Percentiles rank a stretch among this genome's conserved stretches.
Conservation (phyloP, 2,797 vertebrate species). For the Tarsius wallacei region DNA sequence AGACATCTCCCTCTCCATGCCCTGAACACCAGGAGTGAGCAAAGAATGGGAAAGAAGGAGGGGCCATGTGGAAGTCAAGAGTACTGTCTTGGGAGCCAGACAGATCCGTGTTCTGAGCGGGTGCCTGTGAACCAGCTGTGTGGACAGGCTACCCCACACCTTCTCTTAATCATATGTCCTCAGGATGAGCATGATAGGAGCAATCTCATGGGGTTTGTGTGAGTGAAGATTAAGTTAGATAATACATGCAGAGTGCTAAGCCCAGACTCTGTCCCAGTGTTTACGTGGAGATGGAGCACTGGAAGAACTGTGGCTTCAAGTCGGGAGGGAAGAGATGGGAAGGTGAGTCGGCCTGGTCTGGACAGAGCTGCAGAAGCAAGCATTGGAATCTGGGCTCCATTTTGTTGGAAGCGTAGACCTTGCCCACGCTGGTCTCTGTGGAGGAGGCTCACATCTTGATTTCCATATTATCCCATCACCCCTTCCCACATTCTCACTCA, state of each 20-base stretch:
- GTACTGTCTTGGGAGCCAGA: not conserved
- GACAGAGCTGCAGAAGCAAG: not conserved
- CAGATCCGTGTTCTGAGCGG: fast-evolving
- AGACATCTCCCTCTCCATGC: not conserved
- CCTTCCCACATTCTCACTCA: not conserved
- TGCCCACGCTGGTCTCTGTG: not conserved
- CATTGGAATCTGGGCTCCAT: not conserved
- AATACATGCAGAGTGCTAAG: not conserved
- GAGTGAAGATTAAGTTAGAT: not conserved
- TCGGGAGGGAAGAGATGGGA: not conserved
- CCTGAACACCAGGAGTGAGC: not conserved
- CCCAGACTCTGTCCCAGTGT: not conserved
- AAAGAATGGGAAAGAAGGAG: not conserved
- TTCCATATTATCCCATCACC: not conserved
- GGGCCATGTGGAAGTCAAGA: not conserved
- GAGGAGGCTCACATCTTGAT: not conserved
- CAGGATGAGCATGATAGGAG: not conserved
- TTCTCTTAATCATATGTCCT: not conserved
- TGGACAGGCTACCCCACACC: no score
- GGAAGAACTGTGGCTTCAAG: not conserved
- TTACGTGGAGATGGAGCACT: not conserved
- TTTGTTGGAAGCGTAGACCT: not conserved
- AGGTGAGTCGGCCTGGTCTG: not conserved
- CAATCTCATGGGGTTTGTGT: not conserved
- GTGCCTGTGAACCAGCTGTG: not conserved